Evolutionary conservation across 2,113 vertebrate genomes (phyloP).

Genomic region (Halichoeres trimaculatus): DNA sequence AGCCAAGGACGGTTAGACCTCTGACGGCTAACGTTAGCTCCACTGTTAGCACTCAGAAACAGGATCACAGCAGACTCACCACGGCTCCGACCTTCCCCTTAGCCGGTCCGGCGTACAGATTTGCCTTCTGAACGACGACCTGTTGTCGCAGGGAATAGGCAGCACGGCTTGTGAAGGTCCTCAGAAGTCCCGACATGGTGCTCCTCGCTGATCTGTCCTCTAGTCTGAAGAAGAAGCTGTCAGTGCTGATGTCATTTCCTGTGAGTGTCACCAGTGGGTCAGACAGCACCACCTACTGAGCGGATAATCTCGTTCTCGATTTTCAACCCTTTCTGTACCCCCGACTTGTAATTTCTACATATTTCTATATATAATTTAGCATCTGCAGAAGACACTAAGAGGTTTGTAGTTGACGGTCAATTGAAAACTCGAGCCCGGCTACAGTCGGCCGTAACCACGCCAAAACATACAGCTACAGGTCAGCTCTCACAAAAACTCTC

Average conservation of each 20-base stretch:
- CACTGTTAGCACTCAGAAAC: background rate
- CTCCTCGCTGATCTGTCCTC: background rate
- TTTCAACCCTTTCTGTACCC: too few relatives aligned
- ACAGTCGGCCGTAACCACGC: too few relatives aligned
- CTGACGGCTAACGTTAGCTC: constrained; percentile 30
- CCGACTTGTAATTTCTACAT: too few relatives aligned
- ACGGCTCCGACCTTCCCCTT: constrained; percentile 40
- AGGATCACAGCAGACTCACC: constrained; percentile 29
- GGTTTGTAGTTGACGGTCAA: too few relatives aligned
- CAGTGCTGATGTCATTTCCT: background rate
- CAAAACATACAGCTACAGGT: too few relatives aligned
- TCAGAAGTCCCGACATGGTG: constrained; percentile 62
- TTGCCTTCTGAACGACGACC: constrained; percentile 49
- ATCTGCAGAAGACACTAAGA: too few relatives aligned
- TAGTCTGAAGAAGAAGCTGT: background rate
- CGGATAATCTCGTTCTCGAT: too few relatives aligned
- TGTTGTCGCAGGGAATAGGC: constrained; percentile 43
- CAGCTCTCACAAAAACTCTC: too few relatives aligned
- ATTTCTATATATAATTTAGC: too few relatives aligned
- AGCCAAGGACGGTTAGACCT: constrained; percentile 53
- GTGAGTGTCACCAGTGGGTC: background rate
- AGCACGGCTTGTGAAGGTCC: constrained; percentile 37
- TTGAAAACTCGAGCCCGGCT: too few relatives aligned
- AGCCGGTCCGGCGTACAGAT: constrained; percentile 13
- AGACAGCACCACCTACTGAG: constrained; percentile 13